Conservation (phyloP, 1,140 invertebrate genomes). For the Lepidurus couesii region DNA sequence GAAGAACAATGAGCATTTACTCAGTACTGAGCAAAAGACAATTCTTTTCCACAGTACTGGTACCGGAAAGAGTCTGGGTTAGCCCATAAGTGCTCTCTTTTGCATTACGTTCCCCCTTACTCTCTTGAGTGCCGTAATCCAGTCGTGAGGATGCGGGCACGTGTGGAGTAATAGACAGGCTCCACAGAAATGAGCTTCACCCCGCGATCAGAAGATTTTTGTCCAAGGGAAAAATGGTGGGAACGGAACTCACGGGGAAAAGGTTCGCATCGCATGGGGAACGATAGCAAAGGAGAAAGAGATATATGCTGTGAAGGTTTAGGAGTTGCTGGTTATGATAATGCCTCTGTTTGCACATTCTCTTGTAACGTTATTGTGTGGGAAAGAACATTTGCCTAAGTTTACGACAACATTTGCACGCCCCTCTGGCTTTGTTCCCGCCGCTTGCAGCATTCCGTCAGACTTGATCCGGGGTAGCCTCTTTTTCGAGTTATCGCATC, state of each 20-base stretch:
- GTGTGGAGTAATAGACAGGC: constrained; percentile 18
- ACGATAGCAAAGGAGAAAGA: neutral
- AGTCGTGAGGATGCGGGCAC: constrained; percentile 12
- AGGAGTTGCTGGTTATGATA: constrained; percentile 13
- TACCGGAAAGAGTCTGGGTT: neutral
- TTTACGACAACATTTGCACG: constrained; percentile 15
- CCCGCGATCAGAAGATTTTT: neutral
- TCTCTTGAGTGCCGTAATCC: constrained; percentile 16
- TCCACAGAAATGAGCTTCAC: neutral
- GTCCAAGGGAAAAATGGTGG: neutral
- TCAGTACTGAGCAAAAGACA: neutral
- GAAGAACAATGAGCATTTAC: neutral
- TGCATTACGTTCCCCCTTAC: neutral
- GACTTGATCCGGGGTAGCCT: neutral
- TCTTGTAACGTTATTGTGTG: constrained; percentile 22
- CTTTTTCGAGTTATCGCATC: neutral
- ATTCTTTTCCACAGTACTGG: neutral
- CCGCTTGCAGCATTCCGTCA: constrained; percentile 14
- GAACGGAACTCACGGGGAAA: neutral
- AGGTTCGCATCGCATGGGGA: neutral
- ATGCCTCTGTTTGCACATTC: constrained; percentile 21
- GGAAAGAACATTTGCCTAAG: constrained; percentile 19
- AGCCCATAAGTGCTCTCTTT: neutral
- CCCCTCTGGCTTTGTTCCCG: constrained; percentile 20
- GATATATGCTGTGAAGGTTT: constrained; percentile 10